Base-by-base conservation (phyloP, 2,797 vertebrate genomes). In the Megalops cyprinoides region DNA sequence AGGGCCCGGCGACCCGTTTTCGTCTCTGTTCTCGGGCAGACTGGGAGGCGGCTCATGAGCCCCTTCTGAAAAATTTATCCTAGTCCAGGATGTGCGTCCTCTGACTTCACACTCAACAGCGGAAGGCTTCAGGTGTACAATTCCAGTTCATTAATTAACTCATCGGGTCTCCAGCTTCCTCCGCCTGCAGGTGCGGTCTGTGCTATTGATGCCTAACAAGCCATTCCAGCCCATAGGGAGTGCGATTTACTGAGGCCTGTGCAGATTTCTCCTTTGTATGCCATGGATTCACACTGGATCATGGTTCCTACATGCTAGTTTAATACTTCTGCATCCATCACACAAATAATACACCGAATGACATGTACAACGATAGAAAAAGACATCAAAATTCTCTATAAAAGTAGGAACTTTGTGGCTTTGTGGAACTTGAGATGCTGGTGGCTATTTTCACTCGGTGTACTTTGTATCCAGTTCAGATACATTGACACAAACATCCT, bases 131-230 rank as follows among this genome's bases (percentile, higher is more conserved):
- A 25, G 12, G 55, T n/a, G 6, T 58, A 14, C 23, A n/a, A 20
- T 58, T 58, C 55, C n/a, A 58, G 55, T 58, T 58, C 55, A 58
- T 58, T 58, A 58, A 58, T 58, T 25, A 58, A 58, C 55, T n/a
- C 23, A 25, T 58, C 25, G 9, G 55, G 23, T 58, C 25, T 20
- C 25, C n/a, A n/a, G n/a, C 55, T 6, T 58, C 55, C 23, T 23
- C 23, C 6, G 55, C 55, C 55, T 58, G n/a, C 23, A 58, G 55
- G 55, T 58, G 55, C 55, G 25, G 25, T 7, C 23, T n/a, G 25
- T n/a, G 25, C 55, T 55, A 58, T 55, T 1, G n/a, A 58, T 5
- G 23, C n/a, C 55, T n/a, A 58, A n/a, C 55, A 58, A 58, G 9
- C 55, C 23, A 58, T 6, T n/a, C 9, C 23, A 25, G 55, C 23